These are phyloP conservation scores for Mythimna vitellina DNA, from an alignment of 2,888 invertebrate genomes.

Conservation along the genomic window DNA sequence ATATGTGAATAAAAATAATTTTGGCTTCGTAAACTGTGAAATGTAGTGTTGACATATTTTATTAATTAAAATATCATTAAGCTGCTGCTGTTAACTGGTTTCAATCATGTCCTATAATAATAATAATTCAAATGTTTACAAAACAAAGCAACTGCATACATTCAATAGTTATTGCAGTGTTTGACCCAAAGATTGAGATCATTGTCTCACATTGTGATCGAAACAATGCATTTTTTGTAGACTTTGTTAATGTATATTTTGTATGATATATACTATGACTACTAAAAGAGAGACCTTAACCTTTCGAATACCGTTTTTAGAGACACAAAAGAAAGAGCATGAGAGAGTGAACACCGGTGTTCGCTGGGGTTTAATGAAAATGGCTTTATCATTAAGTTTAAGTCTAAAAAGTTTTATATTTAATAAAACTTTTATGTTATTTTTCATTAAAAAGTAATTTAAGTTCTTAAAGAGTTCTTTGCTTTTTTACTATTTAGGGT, in stretches of 20 bases:
- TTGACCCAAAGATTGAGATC: neutral
- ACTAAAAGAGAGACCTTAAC: neutral
- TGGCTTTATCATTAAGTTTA: neutral
- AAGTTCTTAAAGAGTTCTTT: no score
- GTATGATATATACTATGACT: neutral
- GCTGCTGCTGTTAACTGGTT: neutral
- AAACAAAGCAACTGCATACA: slow-evolving; percentile 21
- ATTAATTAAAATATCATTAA: no score
- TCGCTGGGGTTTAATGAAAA: no score
- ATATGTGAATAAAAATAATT: no score
- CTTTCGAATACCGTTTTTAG: no score
- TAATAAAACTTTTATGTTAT: neutral
- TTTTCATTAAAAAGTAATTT: neutral
- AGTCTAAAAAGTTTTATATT: neutral
- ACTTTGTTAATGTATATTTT: neutral
- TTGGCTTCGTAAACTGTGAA: neutral
- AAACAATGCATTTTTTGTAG: slow-evolving; percentile 22
- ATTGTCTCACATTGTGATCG: slow-evolving; percentile 25
- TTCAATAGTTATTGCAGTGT: slow-evolving; percentile 13
- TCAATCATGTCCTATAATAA: neutral
- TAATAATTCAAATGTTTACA: slow-evolving; percentile 18
- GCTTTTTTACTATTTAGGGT: neutral
- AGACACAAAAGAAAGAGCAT: no score
- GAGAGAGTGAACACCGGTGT: no score
- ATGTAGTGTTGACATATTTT: neutral